Percentiles rank a stretch among this genome's conserved stretches.
Evolutionary conservation across 2,113 vertebrate genomes (phyloP).

Genomic region (Burhinus bistriatus): DNA sequence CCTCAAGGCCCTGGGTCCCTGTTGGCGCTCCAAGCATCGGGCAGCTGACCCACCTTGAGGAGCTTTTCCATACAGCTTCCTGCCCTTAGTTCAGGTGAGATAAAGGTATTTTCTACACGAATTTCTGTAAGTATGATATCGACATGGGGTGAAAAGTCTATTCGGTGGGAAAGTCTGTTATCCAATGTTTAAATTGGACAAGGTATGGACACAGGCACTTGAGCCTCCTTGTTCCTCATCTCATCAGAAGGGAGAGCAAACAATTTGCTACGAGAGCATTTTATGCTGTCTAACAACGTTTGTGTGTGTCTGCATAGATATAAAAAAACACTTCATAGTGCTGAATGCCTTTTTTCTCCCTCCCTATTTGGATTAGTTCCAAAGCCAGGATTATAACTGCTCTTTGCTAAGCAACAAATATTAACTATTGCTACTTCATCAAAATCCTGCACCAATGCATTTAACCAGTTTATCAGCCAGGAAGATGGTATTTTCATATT

Average conservation of each 20-base stretch:
- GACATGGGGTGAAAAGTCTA: fast-evolving
- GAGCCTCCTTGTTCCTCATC: background rate
- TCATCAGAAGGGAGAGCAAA: background rate
- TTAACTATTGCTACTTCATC: slow-evolving; percentile 58
- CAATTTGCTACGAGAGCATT: background rate
- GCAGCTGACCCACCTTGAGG: background rate
- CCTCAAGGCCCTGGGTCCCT: background rate
- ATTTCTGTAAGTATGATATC: background rate
- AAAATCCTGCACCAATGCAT: slow-evolving; percentile 38
- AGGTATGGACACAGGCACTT: background rate
- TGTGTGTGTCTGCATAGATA: background rate
- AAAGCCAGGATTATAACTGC: slow-evolving; percentile 38
- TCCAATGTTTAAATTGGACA: background rate
- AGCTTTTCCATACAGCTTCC: background rate
- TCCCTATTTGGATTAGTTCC: slow-evolving; percentile 32
- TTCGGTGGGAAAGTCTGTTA: background rate
- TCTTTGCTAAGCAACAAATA: slow-evolving; percentile 46
- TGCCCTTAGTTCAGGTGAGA: background rate
- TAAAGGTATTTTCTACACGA: background rate
- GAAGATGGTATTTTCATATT: slow-evolving; percentile 68
- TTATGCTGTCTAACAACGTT: slow-evolving; percentile 31
- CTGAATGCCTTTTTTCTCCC: background rate
- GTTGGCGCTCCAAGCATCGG: background rate
- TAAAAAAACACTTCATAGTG: background rate
- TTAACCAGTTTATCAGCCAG: slow-evolving; percentile 54